Evolutionary conservation across 2,888 invertebrate genomes (phyloP).

Genomic region (Selenia dentaria): DNA sequence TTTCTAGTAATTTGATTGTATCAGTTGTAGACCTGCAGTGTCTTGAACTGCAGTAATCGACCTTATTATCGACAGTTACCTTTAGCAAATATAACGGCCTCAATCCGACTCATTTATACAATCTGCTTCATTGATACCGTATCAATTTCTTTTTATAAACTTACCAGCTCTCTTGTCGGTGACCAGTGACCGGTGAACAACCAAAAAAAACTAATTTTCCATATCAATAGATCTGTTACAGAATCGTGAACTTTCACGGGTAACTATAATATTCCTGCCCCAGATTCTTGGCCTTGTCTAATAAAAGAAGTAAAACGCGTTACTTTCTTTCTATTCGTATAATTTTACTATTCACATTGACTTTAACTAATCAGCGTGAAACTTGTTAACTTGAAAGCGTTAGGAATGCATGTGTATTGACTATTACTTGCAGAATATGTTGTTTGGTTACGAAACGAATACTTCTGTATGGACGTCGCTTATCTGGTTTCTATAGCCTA

Average conservation of each 20-base stretch:
- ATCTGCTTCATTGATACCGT: slow-evolving; percentile 5
- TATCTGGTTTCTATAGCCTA: no score
- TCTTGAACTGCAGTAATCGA: slow-evolving; percentile 6
- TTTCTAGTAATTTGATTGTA: no score
- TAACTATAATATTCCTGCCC: slow-evolving; percentile 41
- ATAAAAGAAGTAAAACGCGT: slow-evolving; percentile 43
- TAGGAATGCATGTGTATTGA: slow-evolving; percentile 7
- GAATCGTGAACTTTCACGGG: slow-evolving; percentile 52
- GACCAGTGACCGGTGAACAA: slow-evolving; percentile 5
- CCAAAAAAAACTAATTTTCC: slow-evolving; percentile 33
- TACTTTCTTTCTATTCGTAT: slow-evolving; percentile 51
- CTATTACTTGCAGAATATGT: slow-evolving; percentile 1
- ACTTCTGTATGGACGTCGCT: neutral
- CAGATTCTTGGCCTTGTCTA: slow-evolving; percentile 44
- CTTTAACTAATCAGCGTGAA: slow-evolving; percentile 31
- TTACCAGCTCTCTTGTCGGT: slow-evolving; percentile 6
- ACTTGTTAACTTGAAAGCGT: slow-evolving; percentile 29
- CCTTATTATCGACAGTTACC: slow-evolving; percentile 14
- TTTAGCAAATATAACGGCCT: slow-evolving; percentile 22
- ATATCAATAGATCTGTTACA: slow-evolving; percentile 34
- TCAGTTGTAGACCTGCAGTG: no score
- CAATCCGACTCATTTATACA: slow-evolving; percentile 20
- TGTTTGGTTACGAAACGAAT: neutral
- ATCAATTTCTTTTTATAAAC: slow-evolving; percentile 13
- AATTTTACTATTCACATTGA: slow-evolving; percentile 41